Evolutionary conservation across 2,888 invertebrate genomes (phyloP).

Genomic region (Ectemnius cavifrons): DNA sequence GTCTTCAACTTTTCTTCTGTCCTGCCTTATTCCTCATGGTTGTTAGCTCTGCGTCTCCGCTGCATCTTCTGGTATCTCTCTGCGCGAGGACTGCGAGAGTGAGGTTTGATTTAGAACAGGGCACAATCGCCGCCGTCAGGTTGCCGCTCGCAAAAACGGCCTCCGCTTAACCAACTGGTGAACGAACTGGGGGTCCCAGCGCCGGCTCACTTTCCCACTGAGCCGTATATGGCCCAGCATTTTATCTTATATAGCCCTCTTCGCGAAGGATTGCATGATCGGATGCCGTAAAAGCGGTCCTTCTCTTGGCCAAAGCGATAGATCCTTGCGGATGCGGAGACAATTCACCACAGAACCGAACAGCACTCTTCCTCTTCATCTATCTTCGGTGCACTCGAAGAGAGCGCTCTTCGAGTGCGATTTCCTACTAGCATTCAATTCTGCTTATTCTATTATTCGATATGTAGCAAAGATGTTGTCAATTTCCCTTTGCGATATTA

Average conservation of each 20-base stretch:
- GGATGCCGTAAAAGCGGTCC: conserved; percentile 42
- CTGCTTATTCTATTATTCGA: conserved; percentile 15
- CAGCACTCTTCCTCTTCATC: neutral
- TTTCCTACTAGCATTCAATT: conserved; percentile 24
- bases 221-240: conserved; percentile 60
- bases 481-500: too few species aligned
- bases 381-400: too few species aligned
- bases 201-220: conserved; percentile 61
- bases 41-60: conserved; percentile 24
- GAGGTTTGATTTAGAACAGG: conserved; percentile 65
- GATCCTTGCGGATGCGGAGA: conserved; percentile 9
- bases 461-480: neutral
- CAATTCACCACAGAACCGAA: neutral
- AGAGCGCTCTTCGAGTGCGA: conserved; percentile 31
- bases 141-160: conserved; percentile 56
- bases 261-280: conserved; percentile 50
- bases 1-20: conserved; percentile 34
- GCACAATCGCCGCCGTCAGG: conserved; percentile 53
- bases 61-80: conserved; percentile 35
- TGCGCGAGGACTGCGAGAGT: conserved; percentile 18
- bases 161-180: conserved; percentile 48
- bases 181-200: conserved; percentile 38
- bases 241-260: conserved; percentile 54
- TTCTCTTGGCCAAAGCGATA: conserved; percentile 26
- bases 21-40: conserved; percentile 31